A percentile compares a stretch with the other conserved stretches of the same genome.
phyloP scores from a whole-genome alignment of 2,888 invertebrate species.

The Philereme transversata region DNA sequence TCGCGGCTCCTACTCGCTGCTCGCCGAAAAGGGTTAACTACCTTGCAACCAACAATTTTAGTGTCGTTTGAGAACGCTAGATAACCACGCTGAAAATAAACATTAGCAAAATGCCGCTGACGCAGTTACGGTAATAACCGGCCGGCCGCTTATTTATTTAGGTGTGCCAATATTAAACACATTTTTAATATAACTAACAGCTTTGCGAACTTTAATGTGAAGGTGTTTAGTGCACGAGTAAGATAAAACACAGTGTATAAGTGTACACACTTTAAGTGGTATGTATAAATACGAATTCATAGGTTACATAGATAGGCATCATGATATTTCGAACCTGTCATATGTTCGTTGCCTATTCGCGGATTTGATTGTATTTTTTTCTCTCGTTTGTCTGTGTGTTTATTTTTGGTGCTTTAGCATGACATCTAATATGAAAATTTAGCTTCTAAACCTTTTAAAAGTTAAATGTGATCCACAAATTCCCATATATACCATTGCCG shows the following conservation, averaged over 20 bases:
- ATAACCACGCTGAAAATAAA: constrained; percentile 77
- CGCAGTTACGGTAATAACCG: constrained; percentile 63
- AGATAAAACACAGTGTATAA: constrained; percentile 4
- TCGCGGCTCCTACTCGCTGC: constrained; percentile 45
- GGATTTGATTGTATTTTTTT: too few species aligned
- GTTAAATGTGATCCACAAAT: constrained; percentile 28
- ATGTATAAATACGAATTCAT: too few species aligned
- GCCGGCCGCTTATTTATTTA: constrained; percentile 48
- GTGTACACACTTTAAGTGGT: too few species aligned
- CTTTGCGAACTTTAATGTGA: constrained; percentile 14
- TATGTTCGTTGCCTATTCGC: too few species aligned
- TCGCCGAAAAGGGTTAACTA: constrained; percentile 76
- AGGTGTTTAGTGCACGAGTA: constrained; percentile 5
- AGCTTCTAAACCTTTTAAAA: constrained; percentile 18
- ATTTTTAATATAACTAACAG: constrained; percentile 24
- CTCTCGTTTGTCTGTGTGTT: too few species aligned
- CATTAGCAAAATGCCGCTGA: constrained; percentile 73
- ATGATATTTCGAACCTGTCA: too few species aligned
- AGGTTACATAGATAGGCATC: too few species aligned
- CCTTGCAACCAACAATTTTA: constrained; percentile 79
- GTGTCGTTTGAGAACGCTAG: constrained; percentile 76
- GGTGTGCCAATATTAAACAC: constrained; percentile 30
- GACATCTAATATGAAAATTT: constrained; percentile 1
- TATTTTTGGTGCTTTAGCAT: too few species aligned
- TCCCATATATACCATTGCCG: constrained; percentile 45